Evolutionary conservation across 1,140 invertebrate species (phyloP).

Genomic region (Pygmarrhopalites habei): DNA sequence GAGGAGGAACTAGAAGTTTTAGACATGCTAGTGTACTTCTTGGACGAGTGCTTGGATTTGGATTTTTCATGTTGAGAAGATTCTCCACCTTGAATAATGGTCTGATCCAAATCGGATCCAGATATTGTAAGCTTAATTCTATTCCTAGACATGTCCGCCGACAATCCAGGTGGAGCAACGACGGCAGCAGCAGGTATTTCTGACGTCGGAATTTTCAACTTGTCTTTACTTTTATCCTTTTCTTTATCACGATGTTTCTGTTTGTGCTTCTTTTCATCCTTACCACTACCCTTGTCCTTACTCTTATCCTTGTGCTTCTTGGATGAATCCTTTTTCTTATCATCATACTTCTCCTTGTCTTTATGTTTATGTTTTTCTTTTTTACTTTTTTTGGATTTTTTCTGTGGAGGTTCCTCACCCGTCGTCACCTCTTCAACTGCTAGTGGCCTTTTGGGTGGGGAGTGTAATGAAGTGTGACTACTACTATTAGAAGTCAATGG

Average conservation of each 20-base stretch:
- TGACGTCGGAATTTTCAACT: no score
- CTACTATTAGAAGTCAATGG: no score
- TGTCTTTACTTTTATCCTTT: neutral
- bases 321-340: slow-evolving; percentile 47
- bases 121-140: slow-evolving; percentile 6
- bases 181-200: no score
- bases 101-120: no score
- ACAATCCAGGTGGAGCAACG: no score
- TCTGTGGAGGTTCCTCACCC: neutral
- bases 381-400: slow-evolving; percentile 35
- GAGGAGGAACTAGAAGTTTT: neutral
- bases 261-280: slow-evolving; percentile 16
- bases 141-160: neutral
- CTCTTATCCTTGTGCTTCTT: slow-evolving; percentile 39
- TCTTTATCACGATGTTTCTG: neutral
- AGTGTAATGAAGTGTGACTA: no score
- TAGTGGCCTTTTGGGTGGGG: no score
- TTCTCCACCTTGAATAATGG: neutral
- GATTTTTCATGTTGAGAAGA: slow-evolving; percentile 1
- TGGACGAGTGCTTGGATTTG: slow-evolving; percentile 16
- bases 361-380: slow-evolving; percentile 57
- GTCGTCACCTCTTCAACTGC: neutral
- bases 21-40: slow-evolving; percentile 3
- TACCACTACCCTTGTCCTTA: slow-evolving; percentile 12
- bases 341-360: slow-evolving; percentile 59